Evolutionary conservation across 2,888 invertebrate genomes (phyloP).

Genomic region (Chrysodeixis includens): DNA sequence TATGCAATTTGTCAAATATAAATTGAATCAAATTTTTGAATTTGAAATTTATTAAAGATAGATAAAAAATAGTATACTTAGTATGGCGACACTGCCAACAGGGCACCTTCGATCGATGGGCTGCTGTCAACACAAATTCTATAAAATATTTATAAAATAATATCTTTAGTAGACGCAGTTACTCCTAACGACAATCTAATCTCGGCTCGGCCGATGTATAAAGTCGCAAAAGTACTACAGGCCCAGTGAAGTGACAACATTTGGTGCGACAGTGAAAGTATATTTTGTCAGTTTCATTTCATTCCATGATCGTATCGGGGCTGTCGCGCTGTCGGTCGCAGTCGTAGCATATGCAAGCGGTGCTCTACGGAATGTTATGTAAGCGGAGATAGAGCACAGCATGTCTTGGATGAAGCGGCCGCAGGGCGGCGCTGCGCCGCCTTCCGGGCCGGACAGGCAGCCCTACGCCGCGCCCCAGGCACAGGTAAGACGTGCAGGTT

Average conservation of each 20-base stretch:
- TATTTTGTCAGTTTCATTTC: slow-evolving; percentile 65
- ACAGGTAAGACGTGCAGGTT: slow-evolving; percentile 80
- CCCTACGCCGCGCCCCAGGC: slow-evolving; percentile 77
- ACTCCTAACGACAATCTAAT: slow-evolving; percentile 28
- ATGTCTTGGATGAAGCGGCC: slow-evolving; percentile 88
- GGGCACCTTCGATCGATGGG: slow-evolving; percentile 89
- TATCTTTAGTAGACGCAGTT: slow-evolving; percentile 57
- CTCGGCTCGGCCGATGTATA: slow-evolving; percentile 19
- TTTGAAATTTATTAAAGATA: no score
- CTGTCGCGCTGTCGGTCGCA: slow-evolving; percentile 75
- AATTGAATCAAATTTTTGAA: no score
- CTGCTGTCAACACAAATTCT: slow-evolving; percentile 84
- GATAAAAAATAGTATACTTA: no score
- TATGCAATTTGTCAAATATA: no score
- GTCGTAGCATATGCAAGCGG: slow-evolving; percentile 80
- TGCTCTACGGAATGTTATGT: slow-evolving; percentile 84
- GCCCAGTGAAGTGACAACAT: slow-evolving; percentile 42
- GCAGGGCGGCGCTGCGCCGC: slow-evolving; percentile 70
- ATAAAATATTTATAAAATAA: slow-evolving; percentile 74
- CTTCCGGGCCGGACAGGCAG: slow-evolving; percentile 72
- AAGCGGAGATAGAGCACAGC: slow-evolving; percentile 75
- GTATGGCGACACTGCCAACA: slow-evolving; percentile 86
- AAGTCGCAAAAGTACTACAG: slow-evolving; percentile 31
- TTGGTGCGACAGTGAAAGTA: slow-evolving; percentile 80
- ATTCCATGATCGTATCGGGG: slow-evolving; percentile 81